Base-by-base conservation (phyloP, 2,888 invertebrate genomes). In the Epinotia demarniana region DNA sequence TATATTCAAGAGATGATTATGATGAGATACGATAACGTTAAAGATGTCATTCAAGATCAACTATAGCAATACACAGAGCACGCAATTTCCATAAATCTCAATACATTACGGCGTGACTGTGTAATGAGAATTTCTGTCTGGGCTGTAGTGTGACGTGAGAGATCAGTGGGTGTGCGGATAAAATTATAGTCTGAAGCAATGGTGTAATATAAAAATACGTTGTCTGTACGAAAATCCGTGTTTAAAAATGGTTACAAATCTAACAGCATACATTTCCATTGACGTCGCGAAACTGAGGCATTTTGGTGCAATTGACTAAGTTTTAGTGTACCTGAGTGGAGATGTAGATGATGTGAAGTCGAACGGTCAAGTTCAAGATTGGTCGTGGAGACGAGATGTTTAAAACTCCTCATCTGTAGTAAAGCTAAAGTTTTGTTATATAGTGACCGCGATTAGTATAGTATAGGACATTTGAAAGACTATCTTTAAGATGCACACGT, bases 41-140 rank as follows among this genome's bases (percentile, higher is more conserved):
- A 70, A 69, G 49, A 64, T 53, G 58, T 58, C 69, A n/a, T 33
- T 46, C 57, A 39, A 70, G 13, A 57, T 57, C 58, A 70, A 49
- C 33, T 19, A 33, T 58, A 12, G 13, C 18, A n/a, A 60, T 58
- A 57, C 60, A 66, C 19, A 61, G 66, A 55, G 43, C 61, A 53
- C 49, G 63, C 60, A 66, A 75, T 75, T 55, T 71, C 9, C 57
- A 71, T 71, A 64, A 70, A 71, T 71, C 70, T 66, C 43, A 16
- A 46, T 53, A 53, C 64, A 60, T 23, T 64, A 53, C 66, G 64
- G 64, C 70, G 53, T 53, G 49, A 64, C 23, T 23, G 64, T 19
- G 57, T 58, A 75, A 75, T 75, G 70, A 43, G 70, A 64, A 74
- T 74, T 63, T 69, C 58, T n/a, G 64, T 71, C 70, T 66, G 43